Conservation (phyloP, 2,888 invertebrate genomes). For the Netelia fuscicornis region DNA sequence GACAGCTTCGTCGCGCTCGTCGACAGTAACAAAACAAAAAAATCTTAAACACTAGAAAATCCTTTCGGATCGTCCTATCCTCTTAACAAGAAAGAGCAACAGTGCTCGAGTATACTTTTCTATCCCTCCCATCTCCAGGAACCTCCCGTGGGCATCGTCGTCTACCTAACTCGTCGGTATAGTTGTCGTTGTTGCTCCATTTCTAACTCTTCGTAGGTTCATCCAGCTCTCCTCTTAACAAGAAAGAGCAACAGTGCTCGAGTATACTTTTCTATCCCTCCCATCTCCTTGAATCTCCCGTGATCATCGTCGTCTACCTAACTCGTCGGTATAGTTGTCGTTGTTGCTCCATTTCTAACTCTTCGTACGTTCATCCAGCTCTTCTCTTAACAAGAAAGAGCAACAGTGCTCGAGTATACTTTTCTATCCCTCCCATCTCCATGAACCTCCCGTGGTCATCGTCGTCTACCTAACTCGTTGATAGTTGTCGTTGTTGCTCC, state of each 20-base stretch:
- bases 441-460: conserved; percentile 28
- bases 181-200: conserved; percentile 1
- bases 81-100: conserved; percentile 8
- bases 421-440: not conserved
- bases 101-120: conserved; percentile 19
- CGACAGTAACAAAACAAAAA: not conserved
- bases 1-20: conserved; percentile 1
- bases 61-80: not conserved
- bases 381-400: conserved; percentile 5
- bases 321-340: not conserved
- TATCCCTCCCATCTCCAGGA: not conserved
- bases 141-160: conserved; percentile 27
- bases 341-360: not conserved
- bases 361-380: not conserved
- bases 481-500: conserved; percentile 7
- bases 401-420: conserved; percentile 25
- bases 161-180: not conserved
- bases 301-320: conserved; percentile 4
- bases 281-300: conserved; percentile 6
- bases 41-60: conserved; percentile 20
- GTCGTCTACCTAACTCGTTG: not conserved
- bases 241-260: conserved; percentile 19
- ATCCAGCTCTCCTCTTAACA: not conserved
- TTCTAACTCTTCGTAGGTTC: conserved; percentile 4
- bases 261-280: conserved; percentile 13